phyloP scores from a whole-genome alignment of 2,888 invertebrate species.

The Stegana nigrithorax region DNA sequence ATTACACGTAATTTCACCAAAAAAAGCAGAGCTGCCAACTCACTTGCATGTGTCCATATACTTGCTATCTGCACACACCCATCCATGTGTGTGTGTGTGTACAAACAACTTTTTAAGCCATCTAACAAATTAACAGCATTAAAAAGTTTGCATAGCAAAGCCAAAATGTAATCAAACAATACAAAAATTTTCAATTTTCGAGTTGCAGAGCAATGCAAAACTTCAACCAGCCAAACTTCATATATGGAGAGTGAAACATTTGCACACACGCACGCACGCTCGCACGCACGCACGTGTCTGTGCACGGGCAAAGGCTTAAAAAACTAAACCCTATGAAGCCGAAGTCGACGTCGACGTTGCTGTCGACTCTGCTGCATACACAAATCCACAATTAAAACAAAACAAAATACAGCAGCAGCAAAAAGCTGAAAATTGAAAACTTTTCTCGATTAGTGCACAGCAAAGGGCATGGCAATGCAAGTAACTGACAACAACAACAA shows the following conservation, averaged over 20 bases:
- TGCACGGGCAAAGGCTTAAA: too few relatives aligned
- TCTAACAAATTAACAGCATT: constrained; percentile 58
- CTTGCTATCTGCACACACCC: too few relatives aligned
- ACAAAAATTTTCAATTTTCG: too few relatives aligned
- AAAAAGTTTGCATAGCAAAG: constrained; percentile 46
- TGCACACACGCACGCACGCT: too few relatives aligned
- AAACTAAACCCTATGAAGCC: too few relatives aligned
- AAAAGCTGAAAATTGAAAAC: not conserved
- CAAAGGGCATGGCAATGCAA: too few relatives aligned
- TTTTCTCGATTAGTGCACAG: constrained; percentile 10
- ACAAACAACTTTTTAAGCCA: constrained; percentile 53
- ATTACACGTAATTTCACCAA: too few relatives aligned
- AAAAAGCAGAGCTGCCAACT: constrained; percentile 19
- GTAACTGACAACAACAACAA: not conserved
- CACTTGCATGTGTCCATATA: too few relatives aligned
- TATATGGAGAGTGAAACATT: too few relatives aligned
- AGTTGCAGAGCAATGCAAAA: not conserved
- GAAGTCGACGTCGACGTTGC: too few relatives aligned
- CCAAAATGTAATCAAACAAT: not conserved
- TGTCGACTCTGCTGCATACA: not conserved
- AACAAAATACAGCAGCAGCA: not conserved
- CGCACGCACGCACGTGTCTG: too few relatives aligned
- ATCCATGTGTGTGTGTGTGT: too few relatives aligned
- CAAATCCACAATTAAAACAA: not conserved
- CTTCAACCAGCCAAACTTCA: not conserved